Percentiles rank a stretch among this genome's conserved stretches.
phyloP scores from a whole-genome alignment of 2,113 vertebrate genomes.

The Rhizomys pruinosus region DNA sequence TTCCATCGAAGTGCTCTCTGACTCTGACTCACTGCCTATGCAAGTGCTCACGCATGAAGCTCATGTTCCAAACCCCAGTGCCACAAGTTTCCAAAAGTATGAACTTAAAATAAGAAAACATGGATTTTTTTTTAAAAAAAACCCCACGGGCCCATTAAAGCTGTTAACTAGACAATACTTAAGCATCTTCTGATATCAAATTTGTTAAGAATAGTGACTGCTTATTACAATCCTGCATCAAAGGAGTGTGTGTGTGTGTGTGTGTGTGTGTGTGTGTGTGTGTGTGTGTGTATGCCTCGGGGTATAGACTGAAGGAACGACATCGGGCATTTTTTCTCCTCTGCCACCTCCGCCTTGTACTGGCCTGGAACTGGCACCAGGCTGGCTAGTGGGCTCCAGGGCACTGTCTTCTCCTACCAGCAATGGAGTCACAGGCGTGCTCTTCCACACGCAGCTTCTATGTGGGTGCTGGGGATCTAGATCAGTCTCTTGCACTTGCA shows the following conservation, averaged over 20 bases:
- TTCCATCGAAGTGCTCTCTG: neutral
- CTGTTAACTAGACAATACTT: neutral
- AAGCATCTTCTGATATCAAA: neutral
- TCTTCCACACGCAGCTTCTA: neutral
- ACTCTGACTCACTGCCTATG: no score
- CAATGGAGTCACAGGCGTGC: no score
- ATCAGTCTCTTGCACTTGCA: neutral
- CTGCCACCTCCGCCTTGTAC: neutral
- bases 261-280: neutral
- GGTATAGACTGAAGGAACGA: no score
- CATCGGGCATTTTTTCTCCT: neutral
- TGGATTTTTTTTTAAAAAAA: neutral
- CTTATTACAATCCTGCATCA: neutral
- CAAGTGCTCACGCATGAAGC: neutral
- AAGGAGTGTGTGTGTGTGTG: neutral
- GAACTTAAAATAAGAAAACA: slow-evolving; percentile 39
- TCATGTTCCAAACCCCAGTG: neutral
- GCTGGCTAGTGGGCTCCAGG: no score
- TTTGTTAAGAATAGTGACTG: neutral
- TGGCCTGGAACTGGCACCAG: neutral
- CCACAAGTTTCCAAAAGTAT: neutral
- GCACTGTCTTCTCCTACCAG: no score
- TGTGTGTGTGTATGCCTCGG: neutral
- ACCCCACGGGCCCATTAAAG: neutral
- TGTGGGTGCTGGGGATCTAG: neutral